Conservation (phyloP, 2,797 vertebrate species). For the Ispidina picta region DNA sequence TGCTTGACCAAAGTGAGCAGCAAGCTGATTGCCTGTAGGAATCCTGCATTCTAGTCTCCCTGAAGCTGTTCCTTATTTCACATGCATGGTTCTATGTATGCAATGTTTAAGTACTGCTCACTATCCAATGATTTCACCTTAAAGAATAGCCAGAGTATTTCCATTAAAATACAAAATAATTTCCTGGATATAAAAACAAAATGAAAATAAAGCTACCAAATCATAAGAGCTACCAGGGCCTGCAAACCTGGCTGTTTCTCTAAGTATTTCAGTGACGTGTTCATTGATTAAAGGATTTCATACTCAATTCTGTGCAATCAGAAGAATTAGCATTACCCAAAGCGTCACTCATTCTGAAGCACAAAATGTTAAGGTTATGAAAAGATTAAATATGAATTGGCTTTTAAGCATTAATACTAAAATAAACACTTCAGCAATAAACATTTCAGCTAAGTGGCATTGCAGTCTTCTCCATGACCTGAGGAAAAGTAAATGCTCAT, state of each 20-base stretch:
- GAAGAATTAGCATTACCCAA: conserved; percentile 53
- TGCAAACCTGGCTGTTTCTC: neutral
- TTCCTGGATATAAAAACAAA: neutral
- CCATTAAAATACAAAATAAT: accelerated
- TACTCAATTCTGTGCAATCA: conserved; percentile 39
- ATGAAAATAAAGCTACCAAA: neutral
- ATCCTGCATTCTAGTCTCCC: accelerated
- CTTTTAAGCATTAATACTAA: conserved; percentile 45
- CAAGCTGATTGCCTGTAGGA: neutral
- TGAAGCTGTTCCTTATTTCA: neutral
- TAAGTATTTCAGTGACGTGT: neutral
- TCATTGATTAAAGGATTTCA: conserved; percentile 31
- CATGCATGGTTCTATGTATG: accelerated
- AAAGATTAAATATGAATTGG: conserved; percentile 54
- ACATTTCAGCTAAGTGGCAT: conserved; percentile 36
- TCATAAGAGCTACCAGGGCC: neutral
- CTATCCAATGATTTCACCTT: neutral
- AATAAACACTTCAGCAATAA: conserved; percentile 58
- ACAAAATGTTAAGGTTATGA: conserved; percentile 16
- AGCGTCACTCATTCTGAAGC: conserved; percentile 23
- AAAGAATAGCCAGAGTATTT: neutral
- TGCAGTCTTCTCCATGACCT: neutral
- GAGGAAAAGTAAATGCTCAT: neutral
- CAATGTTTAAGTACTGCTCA: neutral
- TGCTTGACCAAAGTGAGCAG: neutral